Evolutionary conservation across 1,140 invertebrate genomes (phyloP).

Genomic region (Periplaneta americana): DNA sequence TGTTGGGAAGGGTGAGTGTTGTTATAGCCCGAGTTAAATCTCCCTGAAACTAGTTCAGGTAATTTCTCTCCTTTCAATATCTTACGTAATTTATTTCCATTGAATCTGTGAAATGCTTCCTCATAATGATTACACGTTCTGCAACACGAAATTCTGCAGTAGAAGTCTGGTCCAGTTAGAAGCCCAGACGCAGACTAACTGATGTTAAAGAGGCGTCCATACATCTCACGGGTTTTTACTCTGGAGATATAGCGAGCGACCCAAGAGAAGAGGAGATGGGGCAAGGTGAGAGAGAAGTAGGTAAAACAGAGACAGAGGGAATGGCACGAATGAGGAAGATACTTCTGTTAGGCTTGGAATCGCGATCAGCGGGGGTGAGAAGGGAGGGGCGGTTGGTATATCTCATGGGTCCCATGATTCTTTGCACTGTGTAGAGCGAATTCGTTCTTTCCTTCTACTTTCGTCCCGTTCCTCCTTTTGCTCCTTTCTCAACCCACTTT

Average conservation of each 20-base stretch:
- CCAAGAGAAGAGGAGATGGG: neutral
- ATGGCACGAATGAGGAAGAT: neutral
- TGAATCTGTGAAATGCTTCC: too few relatives aligned
- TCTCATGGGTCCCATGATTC: slow-evolving; percentile 11
- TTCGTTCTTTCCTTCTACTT: neutral
- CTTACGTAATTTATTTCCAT: too few relatives aligned
- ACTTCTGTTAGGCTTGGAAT: neutral
- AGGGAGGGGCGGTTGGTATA: neutral
- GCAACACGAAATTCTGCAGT: neutral
- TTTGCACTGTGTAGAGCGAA: neutral
- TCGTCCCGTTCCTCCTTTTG: neutral
- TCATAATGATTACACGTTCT: too few relatives aligned
- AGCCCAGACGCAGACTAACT: neutral
- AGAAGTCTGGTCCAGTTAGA: neutral
- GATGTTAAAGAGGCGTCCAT: slow-evolving; percentile 3
- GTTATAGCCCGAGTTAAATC: too few relatives aligned
- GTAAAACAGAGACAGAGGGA: neutral
- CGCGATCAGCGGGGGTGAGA: neutral
- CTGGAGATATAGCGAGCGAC: neutral
- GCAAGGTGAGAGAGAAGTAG: neutral
- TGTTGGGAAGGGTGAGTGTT: too few relatives aligned
- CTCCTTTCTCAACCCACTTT: neutral
- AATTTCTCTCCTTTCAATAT: too few relatives aligned
- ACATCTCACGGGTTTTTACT: neutral
- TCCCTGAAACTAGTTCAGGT: too few relatives aligned